Base-by-base conservation (phyloP, 2,113 vertebrate genomes). In the Poeciliopsis retropinna region DNA sequence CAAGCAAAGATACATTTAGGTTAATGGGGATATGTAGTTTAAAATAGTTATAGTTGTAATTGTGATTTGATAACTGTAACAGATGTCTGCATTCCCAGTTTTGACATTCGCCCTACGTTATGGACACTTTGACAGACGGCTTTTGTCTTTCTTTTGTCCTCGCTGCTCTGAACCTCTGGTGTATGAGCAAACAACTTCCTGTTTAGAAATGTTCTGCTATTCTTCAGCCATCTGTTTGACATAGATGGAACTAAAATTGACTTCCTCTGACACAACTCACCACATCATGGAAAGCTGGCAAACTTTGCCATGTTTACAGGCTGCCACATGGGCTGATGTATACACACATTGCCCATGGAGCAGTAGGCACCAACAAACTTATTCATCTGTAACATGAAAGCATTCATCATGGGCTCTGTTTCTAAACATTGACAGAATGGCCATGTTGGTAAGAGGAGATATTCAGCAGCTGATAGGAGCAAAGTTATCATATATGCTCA, bases 211-310 rank as follows among this genome's bases (percentile, higher is more conserved):
- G 66, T 54, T 71, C 73, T 37, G 4, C 32, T 65, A 61, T 31
- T 37, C 72, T 63, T 60, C 44, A 32, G 37, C 29, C n/a, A 64
- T 25, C 25, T 22, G 61, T 81, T 60, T 72, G 65, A 72, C 2
- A 9, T 34, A 12, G 31, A 72, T 25, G 62, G 22, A 41, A 31
- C 28, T 62, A 1, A 71, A 62, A 51, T 72, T 68, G 14, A 67
- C 76, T 64, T 87, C 82, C 80, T 66, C 76, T 81, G 61, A 66
- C 25, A 60, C 29, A 3, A 22, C 13, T 10, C 25, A 68, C n/a
- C 12, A 64, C 75, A 60, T 88, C 85, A 87, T 79, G 79, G 85
- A 87, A 88, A 88, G 80, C n/a, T 60, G 41, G 25, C 63, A 32
- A 47, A 75, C 60, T n/a, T 75, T 64, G 66, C 37, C 60, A 32